These are phyloP conservation scores for Montipora cactus DNA, from an alignment of 64 coral and sea anemone genomes.

Conservation along the genomic window DNA sequence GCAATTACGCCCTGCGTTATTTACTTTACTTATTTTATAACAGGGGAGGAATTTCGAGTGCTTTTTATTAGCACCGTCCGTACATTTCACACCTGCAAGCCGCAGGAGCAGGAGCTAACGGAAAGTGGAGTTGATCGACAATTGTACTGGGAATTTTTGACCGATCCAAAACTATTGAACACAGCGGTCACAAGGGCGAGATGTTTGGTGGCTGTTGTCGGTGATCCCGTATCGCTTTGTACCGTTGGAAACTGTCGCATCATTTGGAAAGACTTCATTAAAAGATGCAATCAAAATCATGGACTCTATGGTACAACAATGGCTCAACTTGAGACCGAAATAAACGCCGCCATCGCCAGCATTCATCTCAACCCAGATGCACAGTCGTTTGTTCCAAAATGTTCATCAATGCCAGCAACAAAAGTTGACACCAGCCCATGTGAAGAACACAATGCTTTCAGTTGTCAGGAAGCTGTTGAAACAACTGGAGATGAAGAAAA, in stretches of 20 bases:
- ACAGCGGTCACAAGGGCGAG: conserved; percentile 81
- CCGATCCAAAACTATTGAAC: conserved; percentile 80
- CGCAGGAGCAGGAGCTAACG: not conserved
- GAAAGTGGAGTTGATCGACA: not conserved
- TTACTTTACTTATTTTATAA: not conserved
- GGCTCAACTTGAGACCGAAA: conserved; percentile 32
- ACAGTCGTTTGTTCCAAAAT: conserved; percentile 42
- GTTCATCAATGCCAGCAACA: not conserved
- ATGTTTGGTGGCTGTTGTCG: conserved; percentile 74
- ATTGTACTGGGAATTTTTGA: conserved; percentile 75
- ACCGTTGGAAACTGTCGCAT: conserved; percentile 68
- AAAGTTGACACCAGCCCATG: not conserved
- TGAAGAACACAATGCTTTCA: not conserved
- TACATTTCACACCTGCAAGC: conserved; percentile 49
- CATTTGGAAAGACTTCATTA: conserved; percentile 79
- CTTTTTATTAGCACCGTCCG: conserved; percentile 72
- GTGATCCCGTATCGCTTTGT: conserved; percentile 80
- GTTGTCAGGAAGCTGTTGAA: not conserved
- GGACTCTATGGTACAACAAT: conserved; percentile 57
- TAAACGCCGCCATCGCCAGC: conserved; percentile 8
- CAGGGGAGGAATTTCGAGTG: conserved; percentile 58
- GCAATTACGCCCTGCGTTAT: no score
- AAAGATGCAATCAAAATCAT: conserved; percentile 42
- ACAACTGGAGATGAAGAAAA: not conserved
- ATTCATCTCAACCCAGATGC: conserved; percentile 53